Evolutionary conservation across 2,797 vertebrate species (phyloP).

Genomic region (Simalia tracyae): DNA sequence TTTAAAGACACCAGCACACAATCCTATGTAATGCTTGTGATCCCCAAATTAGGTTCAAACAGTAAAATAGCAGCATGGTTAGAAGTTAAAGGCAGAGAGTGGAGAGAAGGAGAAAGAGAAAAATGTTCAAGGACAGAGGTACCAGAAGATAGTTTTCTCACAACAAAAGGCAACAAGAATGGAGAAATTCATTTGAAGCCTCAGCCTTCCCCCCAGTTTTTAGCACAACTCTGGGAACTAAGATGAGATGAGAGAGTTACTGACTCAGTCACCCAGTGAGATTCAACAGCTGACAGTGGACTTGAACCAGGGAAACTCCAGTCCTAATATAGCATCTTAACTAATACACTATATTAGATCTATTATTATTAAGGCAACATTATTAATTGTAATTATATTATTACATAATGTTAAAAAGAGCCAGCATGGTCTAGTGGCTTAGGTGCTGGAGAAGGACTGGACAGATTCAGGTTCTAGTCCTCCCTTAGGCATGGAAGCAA

Average conservation of each 20-base stretch:
- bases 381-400: background rate
- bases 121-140: background rate
- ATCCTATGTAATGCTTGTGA: background rate
- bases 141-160: slow-evolving; percentile 46
- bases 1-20: background rate
- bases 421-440: background rate
- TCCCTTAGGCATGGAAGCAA: background rate
- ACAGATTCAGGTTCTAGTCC: background rate
- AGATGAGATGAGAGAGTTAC: background rate
- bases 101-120: background rate
- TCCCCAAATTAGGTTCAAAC: background rate
- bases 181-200: background rate
- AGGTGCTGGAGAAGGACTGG: background rate
- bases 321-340: background rate
- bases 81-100: background rate
- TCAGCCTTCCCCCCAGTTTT: background rate
- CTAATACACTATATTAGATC: background rate
- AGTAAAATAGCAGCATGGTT: background rate
- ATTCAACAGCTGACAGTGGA: background rate
- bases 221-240: background rate
- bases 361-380: background rate
- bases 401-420: background rate
- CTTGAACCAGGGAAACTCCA: background rate
- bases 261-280: background rate
- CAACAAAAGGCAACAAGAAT: background rate